Percentiles rank a stretch among this genome's conserved stretches.
phyloP scores from a whole-genome alignment of 2,113 vertebrate genomes.

The Acanthochromis polyacanthus region DNA sequence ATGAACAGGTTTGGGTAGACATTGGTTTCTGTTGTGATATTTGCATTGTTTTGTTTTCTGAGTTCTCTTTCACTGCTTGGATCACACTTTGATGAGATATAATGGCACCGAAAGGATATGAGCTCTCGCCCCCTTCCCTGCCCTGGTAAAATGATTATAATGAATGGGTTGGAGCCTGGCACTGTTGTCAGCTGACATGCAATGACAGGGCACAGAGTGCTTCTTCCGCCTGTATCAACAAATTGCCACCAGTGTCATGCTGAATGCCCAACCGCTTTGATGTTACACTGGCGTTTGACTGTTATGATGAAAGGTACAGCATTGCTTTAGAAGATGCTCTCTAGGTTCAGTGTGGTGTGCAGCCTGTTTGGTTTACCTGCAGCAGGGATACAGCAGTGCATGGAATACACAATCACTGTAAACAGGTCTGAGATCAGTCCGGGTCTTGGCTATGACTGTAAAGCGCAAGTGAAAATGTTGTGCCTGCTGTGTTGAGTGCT shows the following conservation, averaged over 20 bases:
- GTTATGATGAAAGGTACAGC: slow-evolving; percentile 48
- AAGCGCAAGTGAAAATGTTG: too few species aligned
- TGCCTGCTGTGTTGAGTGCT: not conserved
- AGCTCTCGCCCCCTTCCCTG: slow-evolving; percentile 45
- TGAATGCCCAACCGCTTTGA: slow-evolving; percentile 47
- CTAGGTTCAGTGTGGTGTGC: not conserved
- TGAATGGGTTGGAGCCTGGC: slow-evolving; percentile 63
- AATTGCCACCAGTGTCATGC: slow-evolving; percentile 53
- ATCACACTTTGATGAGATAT: slow-evolving; percentile 30
- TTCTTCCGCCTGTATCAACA: slow-evolving; percentile 63
- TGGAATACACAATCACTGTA: not conserved
- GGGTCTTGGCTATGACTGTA: too few species aligned
- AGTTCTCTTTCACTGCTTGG: slow-evolving; percentile 43
- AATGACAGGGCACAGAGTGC: slow-evolving; percentile 56
- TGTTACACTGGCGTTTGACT: slow-evolving; percentile 40
- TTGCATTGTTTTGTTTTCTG: slow-evolving; percentile 18
- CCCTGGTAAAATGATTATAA: slow-evolving; percentile 67
- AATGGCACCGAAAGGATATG: slow-evolving; percentile 52
- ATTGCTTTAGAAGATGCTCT: slow-evolving; percentile 35
- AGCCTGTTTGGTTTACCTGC: slow-evolving; percentile 4
- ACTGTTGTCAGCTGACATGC: slow-evolving; percentile 56
- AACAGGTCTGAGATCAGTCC: not conserved
- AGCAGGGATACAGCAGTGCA: not conserved
- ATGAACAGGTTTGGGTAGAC: slow-evolving; percentile 37
- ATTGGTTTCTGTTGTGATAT: slow-evolving; percentile 19